phyloP scores from a whole-genome alignment of 2,888 invertebrate species.

The Cantharis lateralis region DNA sequence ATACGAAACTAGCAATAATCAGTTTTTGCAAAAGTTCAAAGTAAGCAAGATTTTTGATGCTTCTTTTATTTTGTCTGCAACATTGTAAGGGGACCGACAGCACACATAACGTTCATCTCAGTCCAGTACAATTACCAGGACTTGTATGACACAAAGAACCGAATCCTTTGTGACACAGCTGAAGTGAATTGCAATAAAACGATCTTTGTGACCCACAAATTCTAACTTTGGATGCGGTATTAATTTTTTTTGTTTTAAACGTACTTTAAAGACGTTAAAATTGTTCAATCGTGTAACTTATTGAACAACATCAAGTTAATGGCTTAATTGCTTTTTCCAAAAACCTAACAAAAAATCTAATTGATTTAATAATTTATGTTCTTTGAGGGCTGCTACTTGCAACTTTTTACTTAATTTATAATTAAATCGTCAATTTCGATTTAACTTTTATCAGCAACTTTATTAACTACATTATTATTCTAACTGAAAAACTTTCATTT shows the following conservation, averaged over 20 bases:
- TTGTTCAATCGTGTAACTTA: not conserved
- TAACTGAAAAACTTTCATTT: not conserved
- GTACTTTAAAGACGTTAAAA: constrained; percentile 11
- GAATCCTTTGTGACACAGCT: constrained; percentile 23
- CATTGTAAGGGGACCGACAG: constrained; percentile 11
- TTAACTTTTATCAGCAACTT: not conserved
- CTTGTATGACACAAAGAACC: constrained; percentile 29
- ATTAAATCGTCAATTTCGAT: not conserved
- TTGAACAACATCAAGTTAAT: not conserved
- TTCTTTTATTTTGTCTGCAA: constrained; percentile 26
- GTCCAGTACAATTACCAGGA: constrained; percentile 26
- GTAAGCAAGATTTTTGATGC: constrained; percentile 9
- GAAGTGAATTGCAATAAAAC: constrained; percentile 24
- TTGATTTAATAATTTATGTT: not conserved
- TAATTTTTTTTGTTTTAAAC: constrained; percentile 14
- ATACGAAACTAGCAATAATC: not conserved
- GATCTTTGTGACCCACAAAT: constrained; percentile 18
- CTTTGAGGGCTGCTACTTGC: not conserved
- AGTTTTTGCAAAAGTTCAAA: constrained; percentile 9
- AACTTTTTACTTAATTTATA: not conserved
- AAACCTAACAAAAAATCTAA: not conserved
- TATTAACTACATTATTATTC: not conserved
- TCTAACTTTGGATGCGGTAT: constrained; percentile 18
- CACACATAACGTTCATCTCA: constrained; percentile 24
- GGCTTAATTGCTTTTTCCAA: not conserved